Conservation (phyloP, 2,113 vertebrate species). For the Bubo scandiacus region DNA sequence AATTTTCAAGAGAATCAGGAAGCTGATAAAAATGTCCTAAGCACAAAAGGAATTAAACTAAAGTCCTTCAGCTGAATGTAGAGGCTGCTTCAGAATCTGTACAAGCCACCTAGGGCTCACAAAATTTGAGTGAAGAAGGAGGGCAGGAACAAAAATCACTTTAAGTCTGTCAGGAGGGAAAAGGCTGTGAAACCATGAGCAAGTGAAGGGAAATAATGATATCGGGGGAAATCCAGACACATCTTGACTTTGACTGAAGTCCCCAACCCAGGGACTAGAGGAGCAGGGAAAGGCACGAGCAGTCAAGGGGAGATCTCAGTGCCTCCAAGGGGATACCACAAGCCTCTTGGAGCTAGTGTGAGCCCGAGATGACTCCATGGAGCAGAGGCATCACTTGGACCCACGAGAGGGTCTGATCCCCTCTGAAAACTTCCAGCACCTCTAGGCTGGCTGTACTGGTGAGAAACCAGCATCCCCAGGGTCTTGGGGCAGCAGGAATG, state of each 20-base stretch:
- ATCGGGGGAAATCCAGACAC: background rate
- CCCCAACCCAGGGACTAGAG: background rate
- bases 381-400: background rate
- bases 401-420: background rate
- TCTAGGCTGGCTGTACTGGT: background rate
- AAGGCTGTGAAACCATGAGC: background rate
- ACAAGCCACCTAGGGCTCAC: background rate
- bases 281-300: background rate
- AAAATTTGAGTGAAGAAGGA: background rate
- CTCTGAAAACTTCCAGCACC: background rate
- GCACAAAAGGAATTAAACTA: background rate
- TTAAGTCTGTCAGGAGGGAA: background rate
- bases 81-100: background rate
- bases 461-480: background rate
- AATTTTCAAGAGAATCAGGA: constrained; percentile 18
- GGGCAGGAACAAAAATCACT: background rate
- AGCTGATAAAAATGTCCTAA: constrained; percentile 24
- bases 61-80: background rate
- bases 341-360: background rate
- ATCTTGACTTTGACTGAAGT: background rate
- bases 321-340: background rate
- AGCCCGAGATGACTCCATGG: background rate
- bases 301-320: background rate
- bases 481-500: background rate
- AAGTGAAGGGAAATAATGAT: background rate